Base-by-base conservation (phyloP, 2,113 vertebrate species). In the Eretmochelys imbricata region DNA sequence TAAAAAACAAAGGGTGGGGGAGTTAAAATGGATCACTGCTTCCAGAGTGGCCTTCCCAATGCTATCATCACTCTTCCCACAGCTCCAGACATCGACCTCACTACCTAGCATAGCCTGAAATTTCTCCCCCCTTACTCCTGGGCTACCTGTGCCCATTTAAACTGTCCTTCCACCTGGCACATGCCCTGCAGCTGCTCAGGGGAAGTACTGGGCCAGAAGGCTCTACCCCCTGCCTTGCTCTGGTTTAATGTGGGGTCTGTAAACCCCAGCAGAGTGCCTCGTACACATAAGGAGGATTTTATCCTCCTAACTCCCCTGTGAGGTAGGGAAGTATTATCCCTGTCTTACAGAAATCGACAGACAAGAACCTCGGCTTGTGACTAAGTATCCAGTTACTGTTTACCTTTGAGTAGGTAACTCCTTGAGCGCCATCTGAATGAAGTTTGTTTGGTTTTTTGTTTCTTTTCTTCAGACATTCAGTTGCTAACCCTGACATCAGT, bases 261-360 rank as follows among this genome's bases (percentile, higher is more conserved):
- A 19, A n/a, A 69, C 35, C 65, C 65, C 65, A 69, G 19, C 65
- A 38, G 14, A 69, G 17, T 69, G 65, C 42, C 42, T 46, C 75
- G 14, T 22, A 27, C 20, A 76, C 5, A 76, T 25, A 24, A 46
- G 31, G 62, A n/a, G 89, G 42, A 88, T 29, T 93, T 92, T 85
- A 54, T 82, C 80, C 25, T 92, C 84, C 0, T 16, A 88, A 86
- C 27, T 84, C 5, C 5, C 48, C 27, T 0, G 0, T 3, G 59
- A 84, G 10, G 84, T 25, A n/a, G 8, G 8, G 14, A 89, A 93
- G 90, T 42, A 25, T 3, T 89, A 22, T 38, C 65, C 46, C 94
- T 87, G 91, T 91, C 89, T 94, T 53, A 50, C 62, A 81, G 85
- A 20, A 82, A 78, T 95, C 84, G 91, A 88, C 57, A 84, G 88